A percentile compares a stretch with the other conserved stretches of the same genome.
These are phyloP conservation scores for Struthidea cinerea DNA, from an alignment of 2,113 vertebrate genomes.

Conservation along the genomic window DNA sequence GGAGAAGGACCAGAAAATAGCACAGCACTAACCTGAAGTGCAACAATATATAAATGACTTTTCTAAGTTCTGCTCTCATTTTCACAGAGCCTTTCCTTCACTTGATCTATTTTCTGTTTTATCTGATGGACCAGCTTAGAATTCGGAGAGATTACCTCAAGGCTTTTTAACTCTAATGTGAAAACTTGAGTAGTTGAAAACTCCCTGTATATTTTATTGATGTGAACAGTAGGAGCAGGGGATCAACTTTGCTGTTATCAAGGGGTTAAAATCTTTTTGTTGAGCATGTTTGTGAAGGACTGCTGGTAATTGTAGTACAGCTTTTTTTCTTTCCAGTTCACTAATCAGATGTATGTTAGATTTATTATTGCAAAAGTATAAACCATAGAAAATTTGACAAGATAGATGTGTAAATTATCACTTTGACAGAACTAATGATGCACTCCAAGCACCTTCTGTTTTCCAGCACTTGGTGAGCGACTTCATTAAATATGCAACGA, in stretches of 20 bases:
- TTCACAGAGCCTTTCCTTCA: neutral
- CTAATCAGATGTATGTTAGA: conserved; percentile 87
- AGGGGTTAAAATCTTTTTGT: conserved; percentile 69
- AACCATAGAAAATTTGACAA: conserved; percentile 96
- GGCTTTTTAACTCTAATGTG: neutral
- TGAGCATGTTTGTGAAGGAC: conserved; percentile 60
- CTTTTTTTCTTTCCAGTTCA: conserved; percentile 74
- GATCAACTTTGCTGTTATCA: neutral
- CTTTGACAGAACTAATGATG: conserved; percentile 99
- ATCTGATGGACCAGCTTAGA: neutral
- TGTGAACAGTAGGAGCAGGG: neutral
- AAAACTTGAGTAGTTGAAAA: neutral
- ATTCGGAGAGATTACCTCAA: neutral
- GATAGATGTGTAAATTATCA: conserved; percentile 99
- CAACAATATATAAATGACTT: neutral
- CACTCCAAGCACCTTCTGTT: conserved; percentile 99
- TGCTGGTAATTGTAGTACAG: conserved; percentile 50
- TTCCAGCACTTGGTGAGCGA: conserved; percentile 78
- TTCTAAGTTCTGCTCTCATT: neutral
- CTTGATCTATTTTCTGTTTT: neutral
- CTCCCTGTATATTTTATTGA: neutral
- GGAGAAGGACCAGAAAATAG: neutral
- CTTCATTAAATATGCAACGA: conserved; percentile 85
- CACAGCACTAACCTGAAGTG: neutral
- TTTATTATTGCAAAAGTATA: conserved; percentile 93